A percentile compares a stretch with the other conserved stretches of the same genome.
Conservation (phyloP, 2,113 vertebrate genomes). For the Hyla sarda region DNA sequence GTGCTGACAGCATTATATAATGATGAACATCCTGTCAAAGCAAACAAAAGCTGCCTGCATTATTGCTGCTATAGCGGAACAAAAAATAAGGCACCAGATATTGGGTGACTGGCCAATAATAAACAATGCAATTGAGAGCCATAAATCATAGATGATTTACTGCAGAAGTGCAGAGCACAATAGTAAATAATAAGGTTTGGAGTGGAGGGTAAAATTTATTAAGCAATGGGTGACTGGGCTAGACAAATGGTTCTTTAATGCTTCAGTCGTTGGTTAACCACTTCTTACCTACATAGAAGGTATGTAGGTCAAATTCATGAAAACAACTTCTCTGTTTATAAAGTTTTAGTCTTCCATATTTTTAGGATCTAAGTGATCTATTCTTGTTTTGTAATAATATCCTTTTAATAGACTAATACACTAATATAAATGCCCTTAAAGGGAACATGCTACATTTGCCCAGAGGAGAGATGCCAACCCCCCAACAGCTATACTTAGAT, state of each 20-base stretch:
- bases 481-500: too few species aligned
- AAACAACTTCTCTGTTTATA: not conserved
- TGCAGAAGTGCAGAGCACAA: slow-evolving; percentile 57
- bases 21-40: slow-evolving; percentile 59
- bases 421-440: too few species aligned
- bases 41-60: slow-evolving; percentile 54
- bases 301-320: not conserved
- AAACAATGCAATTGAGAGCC: slow-evolving; percentile 53
- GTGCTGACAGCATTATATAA: slow-evolving; percentile 57
- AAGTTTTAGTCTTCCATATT: not conserved
- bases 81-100: slow-evolving; percentile 54
- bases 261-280: slow-evolving; percentile 32
- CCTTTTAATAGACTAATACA: too few species aligned
- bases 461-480: too few species aligned
- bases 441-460: too few species aligned
- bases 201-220: slow-evolving; percentile 57
- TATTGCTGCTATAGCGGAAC: slow-evolving; percentile 45
- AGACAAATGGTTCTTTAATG: slow-evolving; percentile 54
- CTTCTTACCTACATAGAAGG: not conserved
- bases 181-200: slow-evolving; percentile 59
- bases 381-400: not conserved
- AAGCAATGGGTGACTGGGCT: slow-evolving; percentile 51
- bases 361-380: not conserved
- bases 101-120: slow-evolving; percentile 58
- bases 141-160: slow-evolving; percentile 60